Percentiles rank a stretch among this genome's conserved stretches.
These are phyloP conservation scores for Holothuria glaberrima DNA, from an alignment of 35 echinoderm and acorn worm genomes.

Conservation along the genomic window DNA sequence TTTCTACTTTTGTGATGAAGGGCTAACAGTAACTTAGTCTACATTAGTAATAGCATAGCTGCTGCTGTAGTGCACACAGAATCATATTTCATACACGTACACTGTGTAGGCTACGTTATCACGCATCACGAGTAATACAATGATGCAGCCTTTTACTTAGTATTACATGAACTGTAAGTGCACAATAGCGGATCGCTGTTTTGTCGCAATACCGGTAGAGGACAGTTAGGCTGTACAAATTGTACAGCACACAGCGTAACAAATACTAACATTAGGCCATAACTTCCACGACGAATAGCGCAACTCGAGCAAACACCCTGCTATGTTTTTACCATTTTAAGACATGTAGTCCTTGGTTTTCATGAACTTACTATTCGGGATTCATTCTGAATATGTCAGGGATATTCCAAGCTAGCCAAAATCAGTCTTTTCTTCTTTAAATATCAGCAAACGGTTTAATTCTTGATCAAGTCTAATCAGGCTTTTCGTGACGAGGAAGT, in stretches of 20 bases:
- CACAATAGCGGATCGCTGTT: too few relatives aligned
- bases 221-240: conserved; percentile 15
- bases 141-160: neutral
- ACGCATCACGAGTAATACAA: too few relatives aligned
- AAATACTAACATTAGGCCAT: conserved; percentile 39
- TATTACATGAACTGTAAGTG: neutral
- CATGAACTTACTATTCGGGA: conserved; percentile 59
- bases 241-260: neutral
- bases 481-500: conserved; percentile 53
- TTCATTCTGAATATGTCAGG: conserved; percentile 53
- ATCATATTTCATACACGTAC: too few relatives aligned
- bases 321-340: conserved; percentile 14
- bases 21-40: too few relatives aligned
- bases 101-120: too few relatives aligned
- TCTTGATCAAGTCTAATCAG: neutral
- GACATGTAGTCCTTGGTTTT: neutral
- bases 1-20: too few relatives aligned
- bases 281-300: neutral
- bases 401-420: conserved; percentile 9
- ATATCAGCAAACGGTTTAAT: conserved; percentile 35
- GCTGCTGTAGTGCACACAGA: too few relatives aligned
- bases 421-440: conserved; percentile 4
- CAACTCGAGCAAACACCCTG: conserved; percentile 13
- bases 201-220: conserved; percentile 24
- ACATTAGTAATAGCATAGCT: too few relatives aligned